A percentile compares a stretch with the other conserved stretches of the same genome.
phyloP scores from a whole-genome alignment of 2,113 vertebrate genomes.

The Melanerpes formicivorus region DNA sequence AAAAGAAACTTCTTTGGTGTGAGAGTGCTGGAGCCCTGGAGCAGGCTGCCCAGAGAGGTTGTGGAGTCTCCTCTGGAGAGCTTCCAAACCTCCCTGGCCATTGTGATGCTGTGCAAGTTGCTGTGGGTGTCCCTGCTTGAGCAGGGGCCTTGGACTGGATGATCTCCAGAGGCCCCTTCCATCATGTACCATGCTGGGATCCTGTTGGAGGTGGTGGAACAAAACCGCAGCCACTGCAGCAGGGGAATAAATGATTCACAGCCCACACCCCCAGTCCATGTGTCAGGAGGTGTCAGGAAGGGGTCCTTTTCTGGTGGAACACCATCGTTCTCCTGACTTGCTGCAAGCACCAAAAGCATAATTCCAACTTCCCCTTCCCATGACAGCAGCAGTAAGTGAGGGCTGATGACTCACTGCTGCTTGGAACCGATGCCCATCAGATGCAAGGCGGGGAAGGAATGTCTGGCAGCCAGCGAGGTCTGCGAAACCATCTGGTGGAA shows the following conservation, averaged over 20 bases:
- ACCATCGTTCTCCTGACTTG: rapidly evolving
- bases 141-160: neutral
- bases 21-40: neutral
- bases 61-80: neutral
- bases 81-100: neutral
- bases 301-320: neutral
- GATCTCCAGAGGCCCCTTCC: neutral
- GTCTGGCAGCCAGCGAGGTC: neutral
- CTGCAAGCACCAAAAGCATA: neutral
- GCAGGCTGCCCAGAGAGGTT: neutral
- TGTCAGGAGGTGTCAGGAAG: neutral
- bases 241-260: neutral
- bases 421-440: neutral
- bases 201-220: neutral
- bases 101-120: neutral
- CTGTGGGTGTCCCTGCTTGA: neutral
- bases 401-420: neutral
- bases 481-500: rapidly evolving
- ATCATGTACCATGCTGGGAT: neutral
- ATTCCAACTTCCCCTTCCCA: neutral
- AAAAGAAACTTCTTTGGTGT: neutral
- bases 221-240: rapidly evolving
- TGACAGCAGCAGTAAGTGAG: neutral
- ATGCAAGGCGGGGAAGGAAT: rapidly evolving
- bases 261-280: rapidly evolving